Evolutionary conservation across 2,888 invertebrate genomes (phyloP), one percentile per base, ranked within the genome.

Genomic region (Blastobasis lacticolella): DNA sequence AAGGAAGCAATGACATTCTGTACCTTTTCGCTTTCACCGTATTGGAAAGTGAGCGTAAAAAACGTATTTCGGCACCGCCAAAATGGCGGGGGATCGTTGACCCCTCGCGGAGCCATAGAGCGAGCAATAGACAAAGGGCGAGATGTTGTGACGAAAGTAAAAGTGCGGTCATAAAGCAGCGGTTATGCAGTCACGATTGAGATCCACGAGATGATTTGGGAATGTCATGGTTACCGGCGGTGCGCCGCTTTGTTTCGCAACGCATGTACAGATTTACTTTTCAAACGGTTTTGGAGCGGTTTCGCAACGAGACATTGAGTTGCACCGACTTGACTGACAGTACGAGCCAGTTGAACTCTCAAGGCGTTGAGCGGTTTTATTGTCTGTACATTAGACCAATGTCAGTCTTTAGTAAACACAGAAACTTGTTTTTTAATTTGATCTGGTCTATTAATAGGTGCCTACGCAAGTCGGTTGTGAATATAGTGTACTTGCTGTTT

Each of bases 31-130:
- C 88, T 88, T 88, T 88, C 88, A 88, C 88, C 78, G 65, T 81
- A 85, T 88, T 88, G 86, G 88, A 88, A 88, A 88, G 88, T 87
- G 81, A 86, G 81, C 81, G 87, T 86, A 86, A 87, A 87, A 87
- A 86, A 82, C 75, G 75, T 75, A 86, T 84, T 87, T 88, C 85
- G 88, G 85, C 85, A 86, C 80, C 81, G 64, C 65, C 78, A 74
- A 77, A 79, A 81, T 78, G 81, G 75, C 76, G 76, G 57, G 68
- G 74, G 86, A 75, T 76, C 85, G 73, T 73, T 71, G 82, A 85
- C 84, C 84, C 73, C 75, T 60, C 23, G 23, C 49, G 66, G 66
- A 70, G 67, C 73, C 76, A 79, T 78, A 78, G 79, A 78, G 23
- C 23, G 9, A 10, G 9, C 73, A 73, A 77, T 78, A 74, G 74